Percentiles rank a stretch among this genome's conserved stretches.
Conservation (phyloP, 2,113 vertebrate genomes). For the Pedionomus torquatus region DNA sequence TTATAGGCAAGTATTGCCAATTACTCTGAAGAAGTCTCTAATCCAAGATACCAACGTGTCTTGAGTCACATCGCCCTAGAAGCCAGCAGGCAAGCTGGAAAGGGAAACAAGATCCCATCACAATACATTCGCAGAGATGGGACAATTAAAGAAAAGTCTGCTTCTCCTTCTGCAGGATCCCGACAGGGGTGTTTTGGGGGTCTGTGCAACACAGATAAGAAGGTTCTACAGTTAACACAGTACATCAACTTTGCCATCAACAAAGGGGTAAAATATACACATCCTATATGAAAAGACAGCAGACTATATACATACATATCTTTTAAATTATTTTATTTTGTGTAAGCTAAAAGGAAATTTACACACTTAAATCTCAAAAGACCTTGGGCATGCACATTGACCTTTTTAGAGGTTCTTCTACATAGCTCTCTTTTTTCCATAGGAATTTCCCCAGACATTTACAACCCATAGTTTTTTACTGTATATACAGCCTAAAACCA, state of each 20-base stretch:
- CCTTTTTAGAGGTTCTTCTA: conserved; percentile 89
- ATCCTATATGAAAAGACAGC: conserved; percentile 13
- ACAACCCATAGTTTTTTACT: conserved; percentile 95
- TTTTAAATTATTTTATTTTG: conserved; percentile 99
- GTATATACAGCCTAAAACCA: conserved; percentile 94
- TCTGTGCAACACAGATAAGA: not conserved
- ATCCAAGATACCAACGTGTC: not conserved
- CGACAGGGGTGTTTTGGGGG: not conserved
- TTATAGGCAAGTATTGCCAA: not conserved
- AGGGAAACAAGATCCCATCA: not conserved
- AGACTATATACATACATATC: conserved; percentile 53
- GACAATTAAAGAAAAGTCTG: not conserved
- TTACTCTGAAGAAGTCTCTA: not conserved
- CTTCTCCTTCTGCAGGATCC: not conserved
- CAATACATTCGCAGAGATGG: not conserved
- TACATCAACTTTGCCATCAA: not conserved
- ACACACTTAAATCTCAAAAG: conserved; percentile 93
- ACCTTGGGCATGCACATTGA: conserved; percentile 91
- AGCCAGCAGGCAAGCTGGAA: not conserved
- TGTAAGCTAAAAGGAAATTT: conserved; percentile 99
- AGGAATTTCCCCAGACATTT: conserved; percentile 94
- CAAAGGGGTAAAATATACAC: not conserved
- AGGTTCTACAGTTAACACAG: not conserved
- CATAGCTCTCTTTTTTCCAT: conserved; percentile 93
- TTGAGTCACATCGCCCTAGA: not conserved